Base-by-base conservation (phyloP, 92 coral and sea anemone genomes). In the Zoanthus sociatus region DNA sequence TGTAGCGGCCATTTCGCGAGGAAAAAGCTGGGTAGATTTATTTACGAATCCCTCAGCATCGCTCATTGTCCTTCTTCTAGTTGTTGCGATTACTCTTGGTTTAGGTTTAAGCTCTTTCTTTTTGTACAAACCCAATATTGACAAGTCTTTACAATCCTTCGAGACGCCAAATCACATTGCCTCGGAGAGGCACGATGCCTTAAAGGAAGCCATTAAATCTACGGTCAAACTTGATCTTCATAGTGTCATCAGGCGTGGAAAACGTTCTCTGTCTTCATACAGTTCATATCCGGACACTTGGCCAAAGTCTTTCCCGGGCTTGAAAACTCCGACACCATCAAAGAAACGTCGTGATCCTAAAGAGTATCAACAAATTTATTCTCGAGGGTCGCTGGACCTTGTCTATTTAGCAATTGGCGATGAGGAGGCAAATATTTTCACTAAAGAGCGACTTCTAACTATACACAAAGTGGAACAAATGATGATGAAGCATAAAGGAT, bases 321-420 rank as follows among this genome's bases (percentile, higher is more conserved):
- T 13, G 14, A 72, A 74, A 78, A 51, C 75, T 69, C 75, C 77
- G 1, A 1, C 16, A 16, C 88, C 86, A 51, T 63, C 84, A 58
- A 73, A 15, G 50, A 89, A 84, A 30, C 44, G 72, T 8, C 87
- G 26, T 12, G 88, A 87, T 61, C 78, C 88, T 17, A 76, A 86
- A 21, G 79, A 87, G 71, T 77, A 82, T 55, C 42, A 74, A 45
- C 96, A 94, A 50, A 84, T 15, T 5, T 77, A 48, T 2, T 50
- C 84, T 6, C 77, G 76, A 30, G 93, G 95, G 86, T 88, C 90
- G 12, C 77, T 97, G 2, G 98, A 97, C 77, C 63, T 97, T 15
- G 96, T 97, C 21, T 97, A 97, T 72, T 73, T 97, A 15, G 98
- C 99, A 7, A 88, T 44, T 47, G 98, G 97, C 1, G 87, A 81